A percentile compares a stretch with the other conserved stretches of the same genome.
These are phyloP conservation scores for Polyodon spathula DNA, from an alignment of 2,113 vertebrate species.

Conservation along the genomic window DNA sequence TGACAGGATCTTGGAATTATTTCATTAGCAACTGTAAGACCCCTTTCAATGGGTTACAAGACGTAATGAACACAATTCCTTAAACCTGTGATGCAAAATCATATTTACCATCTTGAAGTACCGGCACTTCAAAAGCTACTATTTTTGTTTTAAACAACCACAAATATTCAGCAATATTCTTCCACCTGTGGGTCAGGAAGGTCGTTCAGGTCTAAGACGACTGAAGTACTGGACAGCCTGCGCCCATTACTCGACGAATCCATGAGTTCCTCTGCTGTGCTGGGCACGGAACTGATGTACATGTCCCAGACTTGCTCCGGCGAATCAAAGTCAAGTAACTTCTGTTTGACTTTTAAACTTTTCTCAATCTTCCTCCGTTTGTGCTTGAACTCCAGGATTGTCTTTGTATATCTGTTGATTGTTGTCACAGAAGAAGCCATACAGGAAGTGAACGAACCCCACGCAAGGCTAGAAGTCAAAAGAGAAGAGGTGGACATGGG, in stretches of 20 bases:
- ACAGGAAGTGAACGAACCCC: conserved; percentile 79
- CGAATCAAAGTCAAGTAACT: conserved; percentile 46
- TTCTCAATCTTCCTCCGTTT: conserved; percentile 67
- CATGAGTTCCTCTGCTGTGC: conserved; percentile 31
- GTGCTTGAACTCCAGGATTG: conserved; percentile 74
- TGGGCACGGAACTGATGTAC: conserved; percentile 51
- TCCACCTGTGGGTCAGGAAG: conserved; percentile 46
- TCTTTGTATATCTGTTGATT: conserved; percentile 73
- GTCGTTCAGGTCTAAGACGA: conserved; percentile 57
- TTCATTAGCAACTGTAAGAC: too few relatives aligned
- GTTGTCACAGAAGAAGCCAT: conserved; percentile 76
- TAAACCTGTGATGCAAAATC: too few relatives aligned
- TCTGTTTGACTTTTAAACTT: conserved; percentile 60
- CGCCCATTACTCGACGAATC: conserved; percentile 49
- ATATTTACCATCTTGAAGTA: too few relatives aligned
- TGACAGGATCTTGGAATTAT: too few relatives aligned
- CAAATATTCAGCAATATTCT: conserved; percentile 44
- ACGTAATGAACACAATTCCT: too few relatives aligned
- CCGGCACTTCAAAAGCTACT: too few relatives aligned
- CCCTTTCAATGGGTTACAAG: too few relatives aligned
- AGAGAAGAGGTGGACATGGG: neutral
- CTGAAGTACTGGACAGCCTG: conserved; percentile 57
- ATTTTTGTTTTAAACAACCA: neutral
- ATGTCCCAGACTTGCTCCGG: conserved; percentile 63
- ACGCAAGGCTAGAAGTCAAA: conserved; percentile 60